Percentiles rank a stretch among this genome's conserved stretches.
phyloP scores from a whole-genome alignment of 2,888 invertebrate species.

The Drosophila suboccidentalis region DNA sequence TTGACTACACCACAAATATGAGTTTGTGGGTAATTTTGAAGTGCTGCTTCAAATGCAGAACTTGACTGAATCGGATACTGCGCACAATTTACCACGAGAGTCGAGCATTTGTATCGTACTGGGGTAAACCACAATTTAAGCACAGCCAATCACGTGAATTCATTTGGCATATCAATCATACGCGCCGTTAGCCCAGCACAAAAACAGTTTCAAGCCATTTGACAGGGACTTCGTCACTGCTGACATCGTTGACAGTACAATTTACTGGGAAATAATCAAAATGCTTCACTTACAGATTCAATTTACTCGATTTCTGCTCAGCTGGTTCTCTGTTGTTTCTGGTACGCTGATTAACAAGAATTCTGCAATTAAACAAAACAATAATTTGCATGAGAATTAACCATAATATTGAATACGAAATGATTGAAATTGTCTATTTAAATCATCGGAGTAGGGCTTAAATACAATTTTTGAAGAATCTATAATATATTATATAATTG shows the following conservation, averaged over 20 bases:
- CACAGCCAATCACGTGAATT: slow-evolving; percentile 11
- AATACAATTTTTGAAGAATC: too few species aligned
- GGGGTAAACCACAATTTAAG: slow-evolving; percentile 14
- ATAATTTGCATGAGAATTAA: neutral
- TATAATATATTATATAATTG: too few species aligned
- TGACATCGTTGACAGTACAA: slow-evolving; percentile 50
- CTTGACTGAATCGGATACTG: slow-evolving; percentile 6
- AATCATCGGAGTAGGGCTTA: too few species aligned
- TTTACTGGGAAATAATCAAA: slow-evolving; percentile 51
- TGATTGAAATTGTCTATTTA: neutral
- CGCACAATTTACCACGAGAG: slow-evolving; percentile 42
- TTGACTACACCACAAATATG: neutral
- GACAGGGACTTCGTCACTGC: slow-evolving; percentile 23
- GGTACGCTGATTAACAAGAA: neutral
- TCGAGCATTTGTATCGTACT: slow-evolving; percentile 28
- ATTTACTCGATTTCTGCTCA: slow-evolving; percentile 28
- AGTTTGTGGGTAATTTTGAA: neutral
- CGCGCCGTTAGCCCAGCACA: slow-evolving; percentile 54
- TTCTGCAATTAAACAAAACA: slow-evolving; percentile 33
- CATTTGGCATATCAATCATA: slow-evolving; percentile 68
- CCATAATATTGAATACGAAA: neutral
- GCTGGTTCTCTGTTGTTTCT: neutral
- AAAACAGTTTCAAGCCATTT: slow-evolving; percentile 43
- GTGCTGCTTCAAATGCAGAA: slow-evolving; percentile 5
- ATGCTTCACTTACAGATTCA: slow-evolving; percentile 55